Percentiles rank a stretch among this genome's conserved stretches.
These are phyloP conservation scores for Linyphia triangularis DNA, from an alignment of 2,888 invertebrate species.

Conservation along the genomic window DNA sequence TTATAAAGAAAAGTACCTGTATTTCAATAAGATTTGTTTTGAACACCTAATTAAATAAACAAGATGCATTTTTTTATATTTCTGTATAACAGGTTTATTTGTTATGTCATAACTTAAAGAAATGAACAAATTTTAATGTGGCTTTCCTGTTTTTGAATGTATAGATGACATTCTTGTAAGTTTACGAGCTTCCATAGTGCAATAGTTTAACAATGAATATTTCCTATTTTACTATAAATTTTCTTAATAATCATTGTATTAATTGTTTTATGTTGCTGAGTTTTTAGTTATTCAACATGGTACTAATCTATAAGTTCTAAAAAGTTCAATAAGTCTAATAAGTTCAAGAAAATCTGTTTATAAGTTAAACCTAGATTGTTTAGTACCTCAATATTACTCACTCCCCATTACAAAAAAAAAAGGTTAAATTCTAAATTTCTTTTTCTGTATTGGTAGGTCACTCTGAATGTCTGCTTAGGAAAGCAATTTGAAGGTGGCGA, in stretches of 20 bases:
- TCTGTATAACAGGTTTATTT: no score
- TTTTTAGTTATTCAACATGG: not conserved
- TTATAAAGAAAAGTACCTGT: not conserved
- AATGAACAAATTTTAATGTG: no score
- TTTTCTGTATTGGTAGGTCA: constrained; percentile 77
- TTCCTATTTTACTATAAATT: not conserved
- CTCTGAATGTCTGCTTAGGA: constrained; percentile 80
- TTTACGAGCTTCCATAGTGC: no score
- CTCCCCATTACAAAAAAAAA: no score
- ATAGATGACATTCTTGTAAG: no score
- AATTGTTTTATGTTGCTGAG: not conserved
- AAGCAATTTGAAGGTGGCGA: constrained; percentile 79
- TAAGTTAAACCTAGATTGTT: not conserved
- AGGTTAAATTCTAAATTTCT: no score
- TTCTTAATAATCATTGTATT: not conserved
- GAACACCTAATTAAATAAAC: not conserved
- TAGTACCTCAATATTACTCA: not conserved
- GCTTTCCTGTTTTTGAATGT: no score
- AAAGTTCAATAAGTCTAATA: not conserved
- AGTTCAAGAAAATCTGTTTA: not conserved
- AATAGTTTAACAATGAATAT: no score
- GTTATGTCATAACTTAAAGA: no score
- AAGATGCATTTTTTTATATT: no score
- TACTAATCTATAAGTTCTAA: not conserved
- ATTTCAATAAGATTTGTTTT: not conserved